Percentiles rank a stretch among this genome's conserved stretches.
These are phyloP conservation scores for Gouania willdenowi DNA, from an alignment of 2,797 vertebrate species.

Conservation along the genomic window DNA sequence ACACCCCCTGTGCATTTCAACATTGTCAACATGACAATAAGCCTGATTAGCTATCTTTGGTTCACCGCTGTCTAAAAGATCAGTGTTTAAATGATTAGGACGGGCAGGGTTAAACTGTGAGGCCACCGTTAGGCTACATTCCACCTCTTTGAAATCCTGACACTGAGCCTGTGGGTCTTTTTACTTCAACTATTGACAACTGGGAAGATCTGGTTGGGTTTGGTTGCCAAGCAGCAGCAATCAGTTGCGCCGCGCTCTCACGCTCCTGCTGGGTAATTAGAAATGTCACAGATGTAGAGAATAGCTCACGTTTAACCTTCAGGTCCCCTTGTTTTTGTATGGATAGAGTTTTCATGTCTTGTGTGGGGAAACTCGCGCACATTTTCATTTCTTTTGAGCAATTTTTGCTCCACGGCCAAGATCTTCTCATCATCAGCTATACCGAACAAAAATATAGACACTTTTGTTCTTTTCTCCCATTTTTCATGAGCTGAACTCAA, in stretches of 20 bases:
- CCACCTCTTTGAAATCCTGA: slow-evolving; percentile 28
- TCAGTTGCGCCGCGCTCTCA: slow-evolving; percentile 43
- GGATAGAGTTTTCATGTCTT: slow-evolving; percentile 29
- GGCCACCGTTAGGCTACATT: slow-evolving; percentile 6
- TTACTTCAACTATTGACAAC: slow-evolving; percentile 53
- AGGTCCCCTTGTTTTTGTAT: slow-evolving; percentile 48
- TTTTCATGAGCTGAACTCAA: too few species aligned
- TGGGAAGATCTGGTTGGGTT: slow-evolving; percentile 56
- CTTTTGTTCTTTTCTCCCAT: too few species aligned
- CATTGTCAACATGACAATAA: slow-evolving; percentile 24
- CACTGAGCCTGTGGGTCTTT: slow-evolving; percentile 31
- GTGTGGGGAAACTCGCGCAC: slow-evolving; percentile 14
- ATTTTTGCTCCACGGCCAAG: too few species aligned
- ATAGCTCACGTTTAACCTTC: slow-evolving; percentile 54
- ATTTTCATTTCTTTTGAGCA: slow-evolving; percentile 6
- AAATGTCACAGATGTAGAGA: slow-evolving; percentile 38
- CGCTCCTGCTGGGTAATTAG: slow-evolving; percentile 60
- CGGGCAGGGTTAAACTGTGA: slow-evolving; percentile 30
- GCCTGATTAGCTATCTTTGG: slow-evolving; percentile 15
- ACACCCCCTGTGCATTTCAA: slow-evolving; percentile 17
- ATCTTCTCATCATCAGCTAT: too few species aligned
- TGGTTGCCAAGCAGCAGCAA: slow-evolving; percentile 56
- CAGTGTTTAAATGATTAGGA: slow-evolving; percentile 21
- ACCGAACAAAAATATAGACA: too few species aligned
- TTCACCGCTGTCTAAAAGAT: slow-evolving; percentile 13